Percentiles rank a stretch among this genome's conserved stretches.
Evolutionary conservation across 2,888 invertebrate species (phyloP).

Genomic region (Leptinotarsa rubiginosa): DNA sequence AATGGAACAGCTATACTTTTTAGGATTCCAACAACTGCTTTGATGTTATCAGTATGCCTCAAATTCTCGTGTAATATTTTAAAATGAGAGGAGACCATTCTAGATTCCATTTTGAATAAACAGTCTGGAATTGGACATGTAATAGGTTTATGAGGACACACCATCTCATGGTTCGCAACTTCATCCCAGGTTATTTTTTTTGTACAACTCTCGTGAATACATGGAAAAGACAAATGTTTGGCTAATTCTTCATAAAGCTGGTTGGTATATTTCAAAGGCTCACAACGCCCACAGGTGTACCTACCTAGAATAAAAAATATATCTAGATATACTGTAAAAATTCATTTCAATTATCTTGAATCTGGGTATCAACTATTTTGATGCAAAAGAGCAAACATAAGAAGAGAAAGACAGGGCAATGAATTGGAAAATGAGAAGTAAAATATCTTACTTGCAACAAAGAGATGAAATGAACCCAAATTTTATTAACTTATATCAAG

Average conservation of each 20-base stretch:
- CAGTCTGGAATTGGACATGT: slow-evolving; percentile 1
- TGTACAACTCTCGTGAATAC: slow-evolving; percentile 1
- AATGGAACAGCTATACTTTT: background rate
- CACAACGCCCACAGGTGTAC: slow-evolving; percentile 7
- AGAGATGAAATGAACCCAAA: no score
- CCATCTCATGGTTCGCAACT: background rate
- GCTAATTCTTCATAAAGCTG: slow-evolving; percentile 16
- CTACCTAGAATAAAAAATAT: slow-evolving; percentile 5
- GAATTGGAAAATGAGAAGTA: no score
- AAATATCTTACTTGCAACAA: no score
- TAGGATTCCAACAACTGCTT: background rate
- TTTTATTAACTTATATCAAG: no score
- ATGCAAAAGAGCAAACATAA: no score
- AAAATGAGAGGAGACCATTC: slow-evolving; percentile 15
- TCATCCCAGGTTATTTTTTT: background rate
- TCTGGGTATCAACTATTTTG: no score
- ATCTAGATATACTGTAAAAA: no score
- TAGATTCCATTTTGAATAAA: slow-evolving; percentile 10
- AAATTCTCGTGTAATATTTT: slow-evolving; percentile 8
- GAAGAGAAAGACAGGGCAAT: no score
- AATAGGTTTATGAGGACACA: background rate
- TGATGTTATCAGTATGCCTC: background rate
- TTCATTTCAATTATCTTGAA: no score
- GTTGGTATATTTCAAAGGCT: background rate
- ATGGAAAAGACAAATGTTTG: background rate